Percentiles rank a stretch among this genome's conserved stretches.
Evolutionary conservation across 2,888 invertebrate genomes (phyloP).

Genomic region (Heliconius cydno): DNA sequence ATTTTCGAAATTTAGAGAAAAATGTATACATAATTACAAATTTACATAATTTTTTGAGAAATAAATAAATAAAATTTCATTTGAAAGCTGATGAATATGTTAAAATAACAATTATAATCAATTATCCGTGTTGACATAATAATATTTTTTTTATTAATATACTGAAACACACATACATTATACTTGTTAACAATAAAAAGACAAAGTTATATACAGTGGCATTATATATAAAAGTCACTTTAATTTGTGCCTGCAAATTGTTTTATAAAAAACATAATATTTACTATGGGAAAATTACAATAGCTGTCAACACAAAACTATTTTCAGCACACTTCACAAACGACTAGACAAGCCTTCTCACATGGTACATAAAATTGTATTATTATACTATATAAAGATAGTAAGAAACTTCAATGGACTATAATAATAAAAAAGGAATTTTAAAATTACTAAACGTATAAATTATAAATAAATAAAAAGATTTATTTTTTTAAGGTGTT

Average conservation of each 20-base stretch:
- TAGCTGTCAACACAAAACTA: slow-evolving; percentile 13
- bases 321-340: background rate
- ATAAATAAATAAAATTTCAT: background rate
- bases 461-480: too few relatives aligned
- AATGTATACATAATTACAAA: too few relatives aligned
- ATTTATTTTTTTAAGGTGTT: too few relatives aligned
- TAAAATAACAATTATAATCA: background rate
- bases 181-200: background rate
- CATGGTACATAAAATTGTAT: background rate
- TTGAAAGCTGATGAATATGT: background rate
- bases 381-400: background rate
- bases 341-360: slow-evolving; percentile 6
- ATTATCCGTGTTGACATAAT: background rate
- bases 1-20: background rate
- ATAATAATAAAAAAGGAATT: background rate
- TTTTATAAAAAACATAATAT: background rate
- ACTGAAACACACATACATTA: background rate
- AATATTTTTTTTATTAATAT: background rate
- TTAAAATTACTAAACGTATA: background rate
- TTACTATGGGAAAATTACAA: background rate
- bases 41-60: background rate
- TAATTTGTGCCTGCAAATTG: slow-evolving; percentile 18
- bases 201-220: background rate
- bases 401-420: background rate
- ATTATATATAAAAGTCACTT: slow-evolving; percentile 1